Evolutionary conservation across 2,797 vertebrate species (phyloP).

Genomic region (Gallinago nigripennis): DNA sequence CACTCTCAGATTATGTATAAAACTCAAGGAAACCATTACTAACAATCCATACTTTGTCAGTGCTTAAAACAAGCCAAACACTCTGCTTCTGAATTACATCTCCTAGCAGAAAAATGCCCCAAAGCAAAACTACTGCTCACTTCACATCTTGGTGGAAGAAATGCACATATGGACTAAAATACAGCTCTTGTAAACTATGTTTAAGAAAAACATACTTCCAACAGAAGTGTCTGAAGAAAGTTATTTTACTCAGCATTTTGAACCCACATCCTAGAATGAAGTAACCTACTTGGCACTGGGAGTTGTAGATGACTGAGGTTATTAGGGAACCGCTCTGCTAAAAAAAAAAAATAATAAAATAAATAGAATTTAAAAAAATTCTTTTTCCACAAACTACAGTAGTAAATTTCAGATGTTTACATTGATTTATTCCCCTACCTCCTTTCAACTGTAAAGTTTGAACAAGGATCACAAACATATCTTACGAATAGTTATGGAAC

Average conservation of each 20-base stretch:
- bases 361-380: fast-evolving
- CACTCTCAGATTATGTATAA: neutral
- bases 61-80: neutral
- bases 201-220: neutral
- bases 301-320: neutral
- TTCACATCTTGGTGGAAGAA: neutral
- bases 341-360: neutral
- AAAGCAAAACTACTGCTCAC: neutral
- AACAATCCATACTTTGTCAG: neutral
- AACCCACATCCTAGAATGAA: neutral
- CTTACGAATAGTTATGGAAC: neutral
- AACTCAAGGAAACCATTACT: neutral
- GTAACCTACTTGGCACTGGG: no score
- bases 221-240: neutral
- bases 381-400: neutral
- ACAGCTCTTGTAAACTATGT: neutral
- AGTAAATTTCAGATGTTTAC: neutral
- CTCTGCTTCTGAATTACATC: neutral
- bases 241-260: neutral
- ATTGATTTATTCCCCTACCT: neutral
- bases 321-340: neutral
- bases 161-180: neutral
- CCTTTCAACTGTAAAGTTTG: neutral
- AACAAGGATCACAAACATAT: neutral
- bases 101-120: neutral